Evolutionary conservation across 2,888 invertebrate species (phyloP), one percentile per base, ranked within the genome.

Genomic region (Papilio demoleus): DNA sequence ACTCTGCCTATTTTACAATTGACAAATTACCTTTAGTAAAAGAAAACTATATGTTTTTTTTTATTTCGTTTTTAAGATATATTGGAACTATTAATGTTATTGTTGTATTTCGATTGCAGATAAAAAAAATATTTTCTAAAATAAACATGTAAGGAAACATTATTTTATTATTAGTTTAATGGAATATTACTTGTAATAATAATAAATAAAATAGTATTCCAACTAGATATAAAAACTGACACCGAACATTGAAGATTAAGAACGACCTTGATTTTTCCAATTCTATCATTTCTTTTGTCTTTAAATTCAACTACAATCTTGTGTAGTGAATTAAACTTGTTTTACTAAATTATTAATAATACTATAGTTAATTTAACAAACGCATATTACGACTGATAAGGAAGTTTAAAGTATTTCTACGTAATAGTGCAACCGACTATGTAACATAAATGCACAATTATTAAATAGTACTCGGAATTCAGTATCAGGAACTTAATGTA

Each of bases 21-120:
- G 58, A 59, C 12, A 59, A 36, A 45, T n/a, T 17, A 22, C 36
- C 24, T 64, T 50, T n/a, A 4, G 22, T 53, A 27, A 65, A 56
- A 9, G 27, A 31, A n/a, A 14, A 11, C 9, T 1, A 38, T 12
- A 4, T 38, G 2, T 38, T 38, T 38, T 14, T 38, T 1, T 12
- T 9, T 31, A 31, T 6, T 4, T 31, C 6, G 31, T 31, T 31
- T 4, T 31, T n/a, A n/a, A n/a, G n/a, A n/a, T n/a, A n/a, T n/a
- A n/a, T n/a, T n/a, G n/a, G n/a, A n/a, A n/a, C n/a, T n/a, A n/a
- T n/a, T n/a, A n/a, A n/a, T n/a, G n/a, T n/a, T n/a, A n/a, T n/a
- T n/a, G 31, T 31, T 31, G 31, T 6, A 31, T 31, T 31, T 31
- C 6, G 31, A 31, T 31, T 31, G 31, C 31, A 31, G 31, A 31